phyloP scores from a whole-genome alignment of 2,888 invertebrate genomes.

The Neuroscelio doddi region DNA sequence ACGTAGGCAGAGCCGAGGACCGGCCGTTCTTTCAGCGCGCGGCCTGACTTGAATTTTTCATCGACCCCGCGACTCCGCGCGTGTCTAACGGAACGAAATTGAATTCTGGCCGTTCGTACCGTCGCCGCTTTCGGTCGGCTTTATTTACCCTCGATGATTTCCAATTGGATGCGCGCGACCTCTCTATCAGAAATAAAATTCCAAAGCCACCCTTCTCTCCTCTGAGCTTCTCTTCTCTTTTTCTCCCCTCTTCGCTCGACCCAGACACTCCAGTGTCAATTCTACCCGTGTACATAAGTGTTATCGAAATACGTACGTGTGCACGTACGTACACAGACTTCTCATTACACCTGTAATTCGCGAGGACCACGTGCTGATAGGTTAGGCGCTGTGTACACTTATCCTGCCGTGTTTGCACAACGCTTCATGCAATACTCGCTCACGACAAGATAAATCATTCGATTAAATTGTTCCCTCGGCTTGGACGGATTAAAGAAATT shows the following conservation, averaged over 20 bases:
- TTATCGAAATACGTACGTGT: conserved; percentile 1
- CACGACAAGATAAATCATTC: conserved; percentile 44
- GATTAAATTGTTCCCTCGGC: conserved; percentile 30
- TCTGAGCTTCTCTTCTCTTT: conserved; percentile 4
- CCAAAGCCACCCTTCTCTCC: conserved; percentile 31
- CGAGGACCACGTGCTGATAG: not conserved
- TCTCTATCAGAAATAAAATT: conserved; percentile 57
- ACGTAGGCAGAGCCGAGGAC: conserved; percentile 10
- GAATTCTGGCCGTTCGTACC: conserved; percentile 53
- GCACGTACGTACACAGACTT: not conserved
- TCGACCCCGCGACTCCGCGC: conserved; percentile 50
- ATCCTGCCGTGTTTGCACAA: conserved; percentile 5
- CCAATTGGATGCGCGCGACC: conserved; percentile 52
- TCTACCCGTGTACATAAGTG: conserved; percentile 8
- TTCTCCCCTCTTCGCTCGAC: conserved; percentile 13
- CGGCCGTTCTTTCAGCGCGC: conserved; percentile 26
- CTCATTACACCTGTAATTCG: conserved; percentile 37
- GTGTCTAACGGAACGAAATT: conserved; percentile 61
- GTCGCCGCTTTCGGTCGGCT: conserved; percentile 40
- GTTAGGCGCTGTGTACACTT: conserved; percentile 11
- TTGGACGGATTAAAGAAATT: conserved; percentile 24
- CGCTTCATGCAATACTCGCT: conserved; percentile 39
- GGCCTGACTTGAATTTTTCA: conserved; percentile 63
- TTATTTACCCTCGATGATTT: conserved; percentile 57
- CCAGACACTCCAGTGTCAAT: conserved; percentile 16